Percentiles rank a stretch among this genome's conserved stretches.
Evolutionary conservation across 2,888 invertebrate species (phyloP).

Genomic region (Micoletzkya japonica): DNA sequence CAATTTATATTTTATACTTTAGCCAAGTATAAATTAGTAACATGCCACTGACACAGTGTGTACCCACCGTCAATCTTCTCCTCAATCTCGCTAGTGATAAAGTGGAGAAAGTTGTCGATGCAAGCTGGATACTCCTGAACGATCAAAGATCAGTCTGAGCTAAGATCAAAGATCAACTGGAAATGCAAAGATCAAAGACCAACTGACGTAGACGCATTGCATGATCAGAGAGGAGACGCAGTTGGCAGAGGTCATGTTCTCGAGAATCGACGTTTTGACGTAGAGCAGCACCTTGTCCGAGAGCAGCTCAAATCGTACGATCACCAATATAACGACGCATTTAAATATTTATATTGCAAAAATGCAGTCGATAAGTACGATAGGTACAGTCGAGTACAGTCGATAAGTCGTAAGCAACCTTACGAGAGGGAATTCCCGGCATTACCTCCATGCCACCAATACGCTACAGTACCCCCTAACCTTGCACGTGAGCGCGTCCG

Average conservation of each 20-base stretch:
- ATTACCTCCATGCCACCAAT: too few species aligned
- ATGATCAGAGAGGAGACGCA: conserved; percentile 6
- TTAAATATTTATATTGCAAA: too few species aligned
- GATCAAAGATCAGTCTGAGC: neutral
- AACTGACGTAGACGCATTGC: conserved; percentile 19
- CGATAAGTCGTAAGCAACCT: too few species aligned
- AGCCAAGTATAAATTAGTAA: neutral
- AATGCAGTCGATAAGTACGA: too few species aligned
- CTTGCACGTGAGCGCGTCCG: conserved; percentile 9
- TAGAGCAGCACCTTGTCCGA: conserved; percentile 15
- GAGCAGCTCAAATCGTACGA: conserved; percentile 8
- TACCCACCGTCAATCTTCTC: conserved; percentile 17
- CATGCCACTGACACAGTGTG: neutral
- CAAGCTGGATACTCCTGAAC: conserved; percentile 14
- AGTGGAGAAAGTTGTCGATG: conserved; percentile 20
- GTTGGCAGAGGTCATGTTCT: conserved; percentile 15
- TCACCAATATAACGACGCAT: too few species aligned
- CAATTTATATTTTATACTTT: neutral
- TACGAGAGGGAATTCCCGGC: too few species aligned
- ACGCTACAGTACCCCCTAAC: too few species aligned
- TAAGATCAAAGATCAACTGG: neutral
- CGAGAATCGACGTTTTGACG: conserved; percentile 6
- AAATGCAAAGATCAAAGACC: neutral
- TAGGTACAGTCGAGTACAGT: too few species aligned
- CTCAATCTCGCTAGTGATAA: conserved; percentile 8